A percentile compares a stretch with the other conserved stretches of the same genome.
These are phyloP conservation scores for Macrotis lagotis DNA, from an alignment of 2,113 vertebrate species.

Conservation along the genomic window DNA sequence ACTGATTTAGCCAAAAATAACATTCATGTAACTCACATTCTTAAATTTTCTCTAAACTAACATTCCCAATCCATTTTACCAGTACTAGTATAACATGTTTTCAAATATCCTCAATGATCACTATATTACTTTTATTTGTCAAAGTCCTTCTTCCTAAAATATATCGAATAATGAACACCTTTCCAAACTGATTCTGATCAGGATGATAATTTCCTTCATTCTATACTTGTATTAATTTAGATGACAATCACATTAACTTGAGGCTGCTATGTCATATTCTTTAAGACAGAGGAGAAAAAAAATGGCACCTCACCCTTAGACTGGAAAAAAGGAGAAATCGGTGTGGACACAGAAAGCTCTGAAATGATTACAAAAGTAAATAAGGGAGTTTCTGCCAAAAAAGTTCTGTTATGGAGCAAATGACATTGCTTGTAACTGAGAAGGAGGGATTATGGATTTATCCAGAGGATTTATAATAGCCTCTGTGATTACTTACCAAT, in stretches of 20 bases:
- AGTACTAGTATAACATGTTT: neutral
- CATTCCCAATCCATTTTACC: neutral
- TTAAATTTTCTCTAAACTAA: neutral
- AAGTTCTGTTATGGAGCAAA: neutral
- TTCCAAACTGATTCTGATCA: neutral
- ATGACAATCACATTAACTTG: neutral
- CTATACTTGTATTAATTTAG: neutral
- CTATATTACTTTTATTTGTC: neutral
- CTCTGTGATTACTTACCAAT: neutral
- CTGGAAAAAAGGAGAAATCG: neutral
- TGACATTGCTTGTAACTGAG: neutral
- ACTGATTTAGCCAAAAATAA: neutral
- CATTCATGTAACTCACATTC: neutral
- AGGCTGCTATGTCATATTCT: neutral
- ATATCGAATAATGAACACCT: neutral
- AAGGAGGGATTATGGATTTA: neutral
- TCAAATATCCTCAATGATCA: neutral
- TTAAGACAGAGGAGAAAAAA: neutral
- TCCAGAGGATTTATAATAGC: neutral
- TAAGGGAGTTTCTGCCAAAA: neutral
- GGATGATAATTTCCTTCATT: neutral
- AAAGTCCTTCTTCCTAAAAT: neutral
- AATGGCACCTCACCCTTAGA: fast-evolving
- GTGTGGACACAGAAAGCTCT: neutral
- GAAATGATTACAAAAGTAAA: neutral